Conservation (phyloP, 2,797 vertebrate genomes). For the Xenopus petersii region DNA sequence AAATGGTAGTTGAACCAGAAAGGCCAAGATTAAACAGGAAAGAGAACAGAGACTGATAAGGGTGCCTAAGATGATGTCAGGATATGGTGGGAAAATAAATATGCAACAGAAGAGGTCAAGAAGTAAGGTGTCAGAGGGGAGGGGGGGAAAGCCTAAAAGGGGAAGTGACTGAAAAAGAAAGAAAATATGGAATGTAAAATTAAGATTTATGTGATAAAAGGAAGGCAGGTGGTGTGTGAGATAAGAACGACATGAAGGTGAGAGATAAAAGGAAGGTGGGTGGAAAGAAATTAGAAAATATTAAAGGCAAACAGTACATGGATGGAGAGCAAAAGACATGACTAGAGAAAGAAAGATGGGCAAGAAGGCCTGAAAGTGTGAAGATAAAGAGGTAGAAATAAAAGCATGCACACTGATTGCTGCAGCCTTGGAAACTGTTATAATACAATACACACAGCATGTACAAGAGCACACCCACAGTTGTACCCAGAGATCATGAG, state of each 20-base stretch:
- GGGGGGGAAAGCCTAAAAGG: neutral
- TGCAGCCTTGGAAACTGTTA: constrained; percentile 1
- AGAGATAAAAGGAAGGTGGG: constrained; percentile 19
- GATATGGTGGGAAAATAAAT: neutral
- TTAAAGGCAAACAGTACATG: neutral
- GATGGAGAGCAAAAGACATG: no score
- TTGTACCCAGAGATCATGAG: no score
- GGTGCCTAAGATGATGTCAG: neutral
- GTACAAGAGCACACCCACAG: no score
- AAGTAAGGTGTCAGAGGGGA: neutral
- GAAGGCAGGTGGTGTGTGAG: no score
- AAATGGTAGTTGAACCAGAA: neutral
- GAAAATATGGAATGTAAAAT: no score
- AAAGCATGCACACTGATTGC: constrained; percentile 12
- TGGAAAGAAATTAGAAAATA: constrained; percentile 1
- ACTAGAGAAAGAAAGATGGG: no score
- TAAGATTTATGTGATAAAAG: no score
- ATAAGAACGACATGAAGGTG: constrained; percentile 8
- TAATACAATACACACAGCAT: no score
- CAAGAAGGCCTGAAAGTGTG: neutral
- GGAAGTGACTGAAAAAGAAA: constrained; percentile 18
- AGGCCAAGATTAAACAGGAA: constrained; percentile 1
- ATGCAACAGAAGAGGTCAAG: no score
- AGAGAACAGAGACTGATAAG: neutral
- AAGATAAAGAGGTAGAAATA: neutral